Percentiles rank a stretch among this genome's conserved stretches.
These are phyloP conservation scores for Pedionomus torquatus DNA, from an alignment of 2,113 vertebrate genomes.

Conservation along the genomic window DNA sequence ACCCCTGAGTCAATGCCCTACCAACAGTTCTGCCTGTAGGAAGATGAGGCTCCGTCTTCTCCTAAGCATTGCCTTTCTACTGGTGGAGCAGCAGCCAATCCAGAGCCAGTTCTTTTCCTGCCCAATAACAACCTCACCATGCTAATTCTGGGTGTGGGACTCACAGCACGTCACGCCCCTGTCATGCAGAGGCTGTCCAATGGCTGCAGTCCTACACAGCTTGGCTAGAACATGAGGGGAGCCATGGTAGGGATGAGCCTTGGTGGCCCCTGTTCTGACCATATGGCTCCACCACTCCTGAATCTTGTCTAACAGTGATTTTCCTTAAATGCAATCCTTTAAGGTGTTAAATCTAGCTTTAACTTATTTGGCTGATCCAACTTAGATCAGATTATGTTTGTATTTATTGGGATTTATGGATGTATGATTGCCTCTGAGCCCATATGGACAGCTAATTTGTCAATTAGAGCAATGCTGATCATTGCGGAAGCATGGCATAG, in stretches of 20 bases:
- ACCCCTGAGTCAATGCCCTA: not conserved
- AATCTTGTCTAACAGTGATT: conserved; percentile 54
- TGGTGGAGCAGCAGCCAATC: not conserved
- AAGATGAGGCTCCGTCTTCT: not conserved
- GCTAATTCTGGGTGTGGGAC: not conserved
- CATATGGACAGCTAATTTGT: conserved; percentile 76
- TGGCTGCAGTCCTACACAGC: fast-evolving
- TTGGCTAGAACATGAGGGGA: fast-evolving
- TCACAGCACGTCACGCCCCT: not conserved
- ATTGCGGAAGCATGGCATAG: conserved; percentile 47
- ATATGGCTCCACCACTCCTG: not conserved
- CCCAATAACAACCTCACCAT: not conserved
- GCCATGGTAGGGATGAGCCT: fast-evolving
- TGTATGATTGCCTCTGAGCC: conserved; percentile 75
- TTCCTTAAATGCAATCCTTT: conserved; percentile 62
- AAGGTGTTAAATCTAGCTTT: conserved; percentile 72
- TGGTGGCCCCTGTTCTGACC: not conserved
- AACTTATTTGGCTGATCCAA: conserved; percentile 76
- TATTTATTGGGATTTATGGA: conserved; percentile 77
- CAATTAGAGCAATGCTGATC: conserved; percentile 76
- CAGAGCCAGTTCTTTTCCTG: not conserved
- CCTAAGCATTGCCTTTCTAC: not conserved
- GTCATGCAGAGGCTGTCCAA: fast-evolving
- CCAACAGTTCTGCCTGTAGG: fast-evolving
- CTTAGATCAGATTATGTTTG: conserved; percentile 78